Evolutionary conservation across 2,888 invertebrate species (phyloP).

Genomic region (Drosophila fulvimacula): DNA sequence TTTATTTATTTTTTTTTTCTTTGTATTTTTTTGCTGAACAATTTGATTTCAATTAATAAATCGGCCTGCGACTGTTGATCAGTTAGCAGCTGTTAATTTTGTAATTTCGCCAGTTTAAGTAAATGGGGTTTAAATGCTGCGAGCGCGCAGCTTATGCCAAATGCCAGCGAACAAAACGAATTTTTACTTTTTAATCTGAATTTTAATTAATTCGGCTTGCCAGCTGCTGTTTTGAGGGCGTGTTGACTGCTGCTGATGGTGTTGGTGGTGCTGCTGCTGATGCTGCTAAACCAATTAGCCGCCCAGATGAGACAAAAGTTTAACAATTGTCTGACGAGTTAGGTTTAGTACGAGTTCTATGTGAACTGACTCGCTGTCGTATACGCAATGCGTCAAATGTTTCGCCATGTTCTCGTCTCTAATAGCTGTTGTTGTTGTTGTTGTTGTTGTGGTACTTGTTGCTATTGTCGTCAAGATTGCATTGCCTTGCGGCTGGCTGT

Average conservation of each 20-base stretch:
- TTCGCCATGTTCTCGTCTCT: constrained; percentile 13
- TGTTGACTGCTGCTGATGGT: constrained; percentile 11
- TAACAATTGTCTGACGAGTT: constrained; percentile 29
- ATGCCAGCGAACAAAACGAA: constrained; percentile 25
- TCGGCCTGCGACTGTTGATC: constrained; percentile 18
- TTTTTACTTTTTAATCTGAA: constrained; percentile 24
- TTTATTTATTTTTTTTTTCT: not conserved
- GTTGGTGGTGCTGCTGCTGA: constrained; percentile 6
- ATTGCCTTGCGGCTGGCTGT: constrained; percentile 22
- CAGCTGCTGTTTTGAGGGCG: constrained; percentile 9
- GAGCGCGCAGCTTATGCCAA: constrained; percentile 16
- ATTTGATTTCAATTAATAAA: constrained; percentile 26
- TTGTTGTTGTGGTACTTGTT: constrained; percentile 22
- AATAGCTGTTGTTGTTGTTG: constrained; percentile 19
- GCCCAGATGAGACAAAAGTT: constrained; percentile 26
- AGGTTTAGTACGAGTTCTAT: constrained; percentile 11
- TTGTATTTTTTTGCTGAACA: not conserved
- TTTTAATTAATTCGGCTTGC: constrained; percentile 5
- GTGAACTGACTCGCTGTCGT: constrained; percentile 27
- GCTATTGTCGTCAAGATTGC: constrained; percentile 42
- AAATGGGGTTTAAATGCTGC: constrained; percentile 16
- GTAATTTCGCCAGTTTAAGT: not conserved
- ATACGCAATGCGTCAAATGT: constrained; percentile 54
- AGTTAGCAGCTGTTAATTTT: constrained; percentile 10
- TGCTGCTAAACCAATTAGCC: constrained; percentile 42